Evolutionary conservation across 1,140 invertebrate species (phyloP), one percentile per base, ranked within the genome.

Genomic region (Philopotamus ludificatus): DNA sequence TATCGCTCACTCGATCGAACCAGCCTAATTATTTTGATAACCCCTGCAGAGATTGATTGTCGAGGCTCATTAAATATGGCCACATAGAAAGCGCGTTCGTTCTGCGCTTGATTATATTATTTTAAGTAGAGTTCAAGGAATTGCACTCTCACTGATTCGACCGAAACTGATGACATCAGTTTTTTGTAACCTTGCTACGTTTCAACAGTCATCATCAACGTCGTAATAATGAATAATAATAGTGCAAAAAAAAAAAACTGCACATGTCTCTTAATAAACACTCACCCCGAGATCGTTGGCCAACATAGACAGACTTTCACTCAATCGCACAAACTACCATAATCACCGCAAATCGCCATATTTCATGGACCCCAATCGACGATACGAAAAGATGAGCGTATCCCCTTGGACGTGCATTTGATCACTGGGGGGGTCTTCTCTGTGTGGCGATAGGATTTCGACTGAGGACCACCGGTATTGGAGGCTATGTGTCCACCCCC

Each of bases 121-220:
- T 8, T 47, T 47, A 47, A 47, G 7, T 47, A 47, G 44, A 47
- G 44, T 47, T 47, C 44, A 47, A 47, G 44, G 44, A 47, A 47
- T 47, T 47, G 44, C 44, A 47, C 44, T 47, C 44, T 15, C 44
- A 47, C 44, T 47, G 44, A 47, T 47, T 47, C 44, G 44, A 47
- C 8, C 15, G 18, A 20, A 47, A 20, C 18, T 16, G 44, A 47
- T 47, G 44, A 47, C 44, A 47, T 47, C 44, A 47, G 44, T 47
- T 47, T 47, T 47, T 8, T 7, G 10, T 15, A 15, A 15, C 44
- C 18, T 47, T 20, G 44, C 18, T 34, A 12, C 12, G 28, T 34
- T n/a, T n/a, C n/a, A n/a, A n/a, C n/a, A n/a, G 10, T 47, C 10
- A 47, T 47, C 18, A 8, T 47, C 7, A 47, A 20, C 44, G 18